phyloP scores from a whole-genome alignment of 2,797 vertebrate genomes.

The Pseudomugil tenellus region DNA sequence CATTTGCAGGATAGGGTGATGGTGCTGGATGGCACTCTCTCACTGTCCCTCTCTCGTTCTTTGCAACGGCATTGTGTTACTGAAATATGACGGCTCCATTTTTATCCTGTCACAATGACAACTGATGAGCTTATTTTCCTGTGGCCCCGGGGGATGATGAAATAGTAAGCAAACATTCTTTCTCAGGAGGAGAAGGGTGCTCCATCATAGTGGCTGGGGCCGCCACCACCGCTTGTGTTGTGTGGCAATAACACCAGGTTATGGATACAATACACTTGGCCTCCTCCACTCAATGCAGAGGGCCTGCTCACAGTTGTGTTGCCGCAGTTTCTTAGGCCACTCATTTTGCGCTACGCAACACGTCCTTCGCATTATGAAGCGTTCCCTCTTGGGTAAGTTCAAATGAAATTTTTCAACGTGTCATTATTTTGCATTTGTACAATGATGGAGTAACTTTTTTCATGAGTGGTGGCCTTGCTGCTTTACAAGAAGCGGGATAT shows the following conservation, averaged over 20 bases:
- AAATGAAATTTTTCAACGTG: slow-evolving; percentile 6
- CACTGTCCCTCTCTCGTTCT: slow-evolving; percentile 59
- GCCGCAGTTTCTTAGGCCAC: slow-evolving; percentile 36
- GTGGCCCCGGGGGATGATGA: slow-evolving; percentile 96
- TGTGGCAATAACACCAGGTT: slow-evolving; percentile 81
- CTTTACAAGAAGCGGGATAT: slow-evolving; percentile 15
- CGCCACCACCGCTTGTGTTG: slow-evolving; percentile 76
- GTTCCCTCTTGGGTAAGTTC: slow-evolving; percentile 48
- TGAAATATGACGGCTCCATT: slow-evolving; percentile 99
- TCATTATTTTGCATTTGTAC: slow-evolving; percentile 16
- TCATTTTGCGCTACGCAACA: slow-evolving; percentile 43
- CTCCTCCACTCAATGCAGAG: slow-evolving; percentile 69
- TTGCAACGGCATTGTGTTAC: slow-evolving; percentile 91
- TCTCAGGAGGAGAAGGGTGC: slow-evolving; percentile 89
- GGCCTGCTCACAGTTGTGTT: slow-evolving; percentile 54
- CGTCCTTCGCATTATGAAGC: slow-evolving; percentile 40
- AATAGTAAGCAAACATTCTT: slow-evolving; percentile 97
- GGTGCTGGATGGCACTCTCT: slow-evolving; percentile 71
- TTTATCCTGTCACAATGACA: slow-evolving; percentile 99
- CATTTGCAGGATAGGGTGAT: slow-evolving; percentile 87
- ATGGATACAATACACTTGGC: slow-evolving; percentile 79
- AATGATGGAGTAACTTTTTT: slow-evolving; percentile 19
- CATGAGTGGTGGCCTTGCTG: slow-evolving; percentile 4
- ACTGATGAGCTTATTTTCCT: slow-evolving; percentile 99
- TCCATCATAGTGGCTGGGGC: slow-evolving; percentile 88